Evolutionary conservation across 2,797 vertebrate genomes (phyloP).

Genomic region (Delichon dasypus): DNA sequence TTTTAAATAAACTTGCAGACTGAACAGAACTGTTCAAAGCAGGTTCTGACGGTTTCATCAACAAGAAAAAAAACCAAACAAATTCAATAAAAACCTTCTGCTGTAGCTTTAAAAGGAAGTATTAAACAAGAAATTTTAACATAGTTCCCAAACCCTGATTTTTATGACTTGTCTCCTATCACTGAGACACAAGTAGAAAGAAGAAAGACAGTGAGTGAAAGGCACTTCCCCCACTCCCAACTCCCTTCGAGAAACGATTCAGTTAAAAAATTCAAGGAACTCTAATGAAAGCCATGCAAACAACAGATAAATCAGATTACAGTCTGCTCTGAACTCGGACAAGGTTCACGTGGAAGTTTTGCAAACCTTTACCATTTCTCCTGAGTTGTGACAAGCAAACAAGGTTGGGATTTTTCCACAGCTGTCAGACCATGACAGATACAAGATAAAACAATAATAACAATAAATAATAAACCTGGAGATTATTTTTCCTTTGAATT

Average conservation of each 20-base stretch:
- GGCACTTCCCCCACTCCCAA: no score
- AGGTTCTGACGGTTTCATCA: not conserved
- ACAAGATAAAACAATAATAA: not conserved
- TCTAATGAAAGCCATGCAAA: constrained; percentile 11
- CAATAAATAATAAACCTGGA: not conserved
- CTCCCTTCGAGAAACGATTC: not conserved
- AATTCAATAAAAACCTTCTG: not conserved
- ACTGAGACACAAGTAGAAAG: not conserved
- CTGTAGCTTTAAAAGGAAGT: not conserved
- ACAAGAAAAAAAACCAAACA: not conserved
- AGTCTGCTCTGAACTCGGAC: not conserved
- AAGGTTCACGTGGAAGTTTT: not conserved
- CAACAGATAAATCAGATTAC: constrained; percentile 19
- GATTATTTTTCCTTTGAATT: not conserved
- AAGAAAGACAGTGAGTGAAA: not conserved
- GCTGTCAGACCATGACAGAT: not conserved
- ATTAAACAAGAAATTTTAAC: not conserved
- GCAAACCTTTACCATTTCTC: not conserved
- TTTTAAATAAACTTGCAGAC: not conserved
- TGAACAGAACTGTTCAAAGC: not conserved
- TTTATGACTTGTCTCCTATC: not conserved
- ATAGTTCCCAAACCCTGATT: not conserved
- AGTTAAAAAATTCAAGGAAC: not conserved
- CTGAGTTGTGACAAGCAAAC: not conserved
- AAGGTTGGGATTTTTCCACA: not conserved